Evolutionary conservation across 2,888 invertebrate species (phyloP).

Genomic region (Drosophila multiciliata): DNA sequence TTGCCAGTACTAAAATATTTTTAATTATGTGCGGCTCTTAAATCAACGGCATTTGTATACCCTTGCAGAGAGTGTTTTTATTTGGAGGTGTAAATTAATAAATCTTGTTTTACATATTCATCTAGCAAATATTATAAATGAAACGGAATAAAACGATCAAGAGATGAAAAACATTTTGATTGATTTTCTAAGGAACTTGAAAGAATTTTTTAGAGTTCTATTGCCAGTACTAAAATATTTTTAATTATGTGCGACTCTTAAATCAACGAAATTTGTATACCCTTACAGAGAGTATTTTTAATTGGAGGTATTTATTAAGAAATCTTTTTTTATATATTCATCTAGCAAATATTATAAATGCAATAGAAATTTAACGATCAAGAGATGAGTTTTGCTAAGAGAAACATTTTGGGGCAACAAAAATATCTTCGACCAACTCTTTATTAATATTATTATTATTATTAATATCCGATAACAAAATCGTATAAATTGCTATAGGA

Average conservation of each 20-base stretch:
- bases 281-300: neutral
- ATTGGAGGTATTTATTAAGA: neutral
- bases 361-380: neutral
- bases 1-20: neutral
- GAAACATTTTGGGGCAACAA: neutral
- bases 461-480: neutral
- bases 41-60: slow-evolving; percentile 18
- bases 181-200: slow-evolving; percentile 43
- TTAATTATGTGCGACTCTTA: slow-evolving; percentile 2
- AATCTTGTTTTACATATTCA: neutral
- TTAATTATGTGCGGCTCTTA: slow-evolving; percentile 2
- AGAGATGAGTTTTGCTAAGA: neutral
- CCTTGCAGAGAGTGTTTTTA: neutral
- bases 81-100: neutral
- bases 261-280: slow-evolving; percentile 19
- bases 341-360: too few species aligned
- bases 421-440: neutral
- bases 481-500: neutral
- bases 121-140: too few species aligned
- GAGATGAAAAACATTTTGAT: slow-evolving; percentile 1
- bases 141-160: neutral
- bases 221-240: neutral
- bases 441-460: too few species aligned
- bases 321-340: neutral
- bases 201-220: neutral